Base-by-base conservation (phyloP, 2,888 invertebrate species). In the Lacanobia oleracea region DNA sequence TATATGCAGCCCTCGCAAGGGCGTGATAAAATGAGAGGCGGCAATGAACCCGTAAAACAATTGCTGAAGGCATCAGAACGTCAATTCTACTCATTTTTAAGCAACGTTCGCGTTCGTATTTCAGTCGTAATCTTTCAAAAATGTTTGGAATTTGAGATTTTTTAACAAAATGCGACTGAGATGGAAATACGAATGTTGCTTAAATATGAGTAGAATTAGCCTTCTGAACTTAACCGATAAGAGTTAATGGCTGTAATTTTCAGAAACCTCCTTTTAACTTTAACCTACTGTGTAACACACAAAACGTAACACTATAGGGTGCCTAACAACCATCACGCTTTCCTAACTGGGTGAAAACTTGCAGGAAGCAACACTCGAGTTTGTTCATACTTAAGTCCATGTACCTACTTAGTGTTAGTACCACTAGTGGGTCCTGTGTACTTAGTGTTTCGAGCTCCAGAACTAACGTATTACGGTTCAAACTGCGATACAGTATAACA, bases 281-380 rank as follows among this genome's bases (percentile, higher is more conserved):
- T 4, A 61, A 53, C 16, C 2, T 18, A 14, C 18, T 16, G 10
- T 21, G 6, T 21, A 10, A 63, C 2, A 54, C 8, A 54, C 16
- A 59, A 33, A 33, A 37, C 2, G n/a, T 12, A 61, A 56, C 9
- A 18, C 21, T 43, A 40, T 33, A 40, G 4, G 23, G 23, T 72
- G 67, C 4, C 18, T 40, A 60, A 54, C 14, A 61, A 65, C 64
- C 16, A 45, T 79, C 51, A 59, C 68, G 48, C 43, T 70, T 75
- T n/a, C 43, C n/a, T 66, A 80, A 72, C 66, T 72, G 33, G 68
- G 56, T 66, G 81, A 68, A 62, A 76, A 79, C 81, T 79, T 63
- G 27, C 4, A n/a, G 50, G 27, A 57, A 75, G 63, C 63, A 64
- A 80, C 76, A 79, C 71, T 67, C n/a, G 45, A 67, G 60, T 74